Percentiles rank a stretch among this genome's conserved stretches.
phyloP scores from a whole-genome alignment of 2,888 invertebrate species.

The Eupithecia centaureata region DNA sequence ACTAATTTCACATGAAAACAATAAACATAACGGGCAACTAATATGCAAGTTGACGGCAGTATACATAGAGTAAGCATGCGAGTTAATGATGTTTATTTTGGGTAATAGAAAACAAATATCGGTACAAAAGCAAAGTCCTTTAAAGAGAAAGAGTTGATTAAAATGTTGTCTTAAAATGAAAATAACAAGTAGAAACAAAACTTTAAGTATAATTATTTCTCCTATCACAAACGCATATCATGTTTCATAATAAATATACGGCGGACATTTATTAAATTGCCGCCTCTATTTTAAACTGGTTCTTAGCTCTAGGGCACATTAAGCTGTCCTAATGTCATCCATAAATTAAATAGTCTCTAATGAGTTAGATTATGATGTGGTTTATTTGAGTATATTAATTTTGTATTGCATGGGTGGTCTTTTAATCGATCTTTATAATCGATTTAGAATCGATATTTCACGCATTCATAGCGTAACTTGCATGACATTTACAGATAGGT shows the following conservation, averaged over 20 bases:
- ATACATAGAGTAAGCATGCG: too few relatives aligned
- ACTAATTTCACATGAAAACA: too few relatives aligned
- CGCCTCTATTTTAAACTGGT: constrained; percentile 39
- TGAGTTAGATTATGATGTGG: constrained; percentile 73
- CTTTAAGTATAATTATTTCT: too few relatives aligned
- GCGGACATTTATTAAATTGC: constrained; percentile 21
- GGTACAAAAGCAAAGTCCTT: too few relatives aligned
- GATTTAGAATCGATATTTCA: constrained; percentile 35
- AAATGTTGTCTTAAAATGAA: too few relatives aligned
- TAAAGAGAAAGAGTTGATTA: too few relatives aligned
- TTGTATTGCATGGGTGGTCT: constrained; percentile 61
- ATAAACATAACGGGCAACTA: too few relatives aligned
- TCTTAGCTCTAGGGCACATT: constrained; percentile 42
- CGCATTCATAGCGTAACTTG: constrained; percentile 13
- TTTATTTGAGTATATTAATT: constrained; percentile 65
- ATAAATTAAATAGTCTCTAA: constrained; percentile 74
- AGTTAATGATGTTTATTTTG: too few relatives aligned
- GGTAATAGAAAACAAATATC: too few relatives aligned
- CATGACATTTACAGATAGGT: constrained; percentile 2
- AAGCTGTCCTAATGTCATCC: constrained; percentile 58
- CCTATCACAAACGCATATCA: background rate
- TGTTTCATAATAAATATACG: background rate
- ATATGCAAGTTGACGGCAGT: too few relatives aligned
- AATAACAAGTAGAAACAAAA: too few relatives aligned
- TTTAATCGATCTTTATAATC: constrained; percentile 42